Percentiles rank a stretch among this genome's conserved stretches.
These are phyloP conservation scores for Lindbergichthys nudifrons DNA, from an alignment of 2,797 vertebrate genomes.

Conservation along the genomic window DNA sequence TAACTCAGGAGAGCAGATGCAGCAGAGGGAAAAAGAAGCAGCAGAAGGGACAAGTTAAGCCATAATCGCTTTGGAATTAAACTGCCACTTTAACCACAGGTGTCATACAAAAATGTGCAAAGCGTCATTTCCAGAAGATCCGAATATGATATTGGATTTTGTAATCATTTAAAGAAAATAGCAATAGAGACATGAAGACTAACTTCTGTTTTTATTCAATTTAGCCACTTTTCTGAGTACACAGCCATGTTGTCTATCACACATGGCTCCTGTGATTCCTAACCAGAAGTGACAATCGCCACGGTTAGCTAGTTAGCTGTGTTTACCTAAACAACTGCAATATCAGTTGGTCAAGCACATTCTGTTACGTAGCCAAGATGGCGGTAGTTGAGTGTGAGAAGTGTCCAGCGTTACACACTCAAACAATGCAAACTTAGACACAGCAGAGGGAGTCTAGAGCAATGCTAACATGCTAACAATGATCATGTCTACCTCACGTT, in stretches of 20 bases:
- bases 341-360: too few species aligned
- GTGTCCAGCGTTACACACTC: too few species aligned
- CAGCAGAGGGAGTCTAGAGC: neutral
- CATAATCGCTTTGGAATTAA: slow-evolving; percentile 2
- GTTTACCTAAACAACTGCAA: too few species aligned
- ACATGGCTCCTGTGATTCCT: too few species aligned
- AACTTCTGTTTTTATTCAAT: too few species aligned
- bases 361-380: too few species aligned
- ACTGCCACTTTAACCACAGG: neutral
- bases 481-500: neutral
- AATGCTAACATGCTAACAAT: neutral
- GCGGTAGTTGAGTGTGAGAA: too few species aligned
- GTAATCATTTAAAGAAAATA: neutral
- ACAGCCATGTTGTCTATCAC: too few species aligned
- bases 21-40: neutral
- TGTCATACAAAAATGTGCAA: neutral
- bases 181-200: neutral
- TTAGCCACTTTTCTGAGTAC: too few species aligned
- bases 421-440: too few species aligned
- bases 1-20: neutral
- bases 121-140: neutral
- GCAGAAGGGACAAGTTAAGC: neutral
- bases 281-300: too few species aligned
- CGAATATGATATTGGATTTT: neutral
- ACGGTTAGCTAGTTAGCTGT: too few species aligned